A percentile compares a stretch with the other conserved stretches of the same genome.
Evolutionary conservation across 1,140 invertebrate species (phyloP).

Genomic region (Berghia stephanieae): DNA sequence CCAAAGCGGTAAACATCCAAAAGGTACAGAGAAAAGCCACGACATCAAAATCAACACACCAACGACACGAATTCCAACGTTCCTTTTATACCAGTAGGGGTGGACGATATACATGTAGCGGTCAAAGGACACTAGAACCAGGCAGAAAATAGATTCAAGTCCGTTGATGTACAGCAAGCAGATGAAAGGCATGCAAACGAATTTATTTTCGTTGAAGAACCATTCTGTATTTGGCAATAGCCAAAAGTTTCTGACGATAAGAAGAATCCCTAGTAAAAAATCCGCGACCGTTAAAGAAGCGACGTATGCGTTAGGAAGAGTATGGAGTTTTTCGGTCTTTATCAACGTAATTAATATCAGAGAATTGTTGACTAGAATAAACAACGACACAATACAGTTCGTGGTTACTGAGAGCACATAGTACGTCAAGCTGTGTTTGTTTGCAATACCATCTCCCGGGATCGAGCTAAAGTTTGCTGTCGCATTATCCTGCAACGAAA

Average conservation of each 20-base stretch:
- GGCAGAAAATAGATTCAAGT: not conserved
- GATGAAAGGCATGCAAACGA: not conserved
- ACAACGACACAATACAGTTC: too few relatives aligned
- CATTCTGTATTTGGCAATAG: not conserved
- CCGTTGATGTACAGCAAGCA: not conserved
- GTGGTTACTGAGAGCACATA: too few relatives aligned
- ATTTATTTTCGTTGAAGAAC: not conserved
- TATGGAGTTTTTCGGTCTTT: not conserved
- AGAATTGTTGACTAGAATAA: not conserved
- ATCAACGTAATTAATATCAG: not conserved
- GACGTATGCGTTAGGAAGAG: not conserved
- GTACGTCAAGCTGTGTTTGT: too few relatives aligned
- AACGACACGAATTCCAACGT: not conserved
- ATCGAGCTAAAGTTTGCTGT: too few relatives aligned
- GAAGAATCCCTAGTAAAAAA: not conserved
- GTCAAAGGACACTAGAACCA: not conserved
- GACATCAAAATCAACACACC: not conserved
- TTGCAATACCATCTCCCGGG: too few relatives aligned
- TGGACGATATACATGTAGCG: slow-evolving; percentile 1
- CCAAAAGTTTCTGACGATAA: not conserved
- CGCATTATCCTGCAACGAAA: too few relatives aligned
- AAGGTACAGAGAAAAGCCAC: not conserved
- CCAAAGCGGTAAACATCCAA: not conserved
- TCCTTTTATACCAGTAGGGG: not conserved
- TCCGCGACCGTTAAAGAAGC: not conserved